These are phyloP conservation scores for Diplodus sargus DNA, from an alignment of 2,797 vertebrate genomes.

Conservation along the genomic window DNA sequence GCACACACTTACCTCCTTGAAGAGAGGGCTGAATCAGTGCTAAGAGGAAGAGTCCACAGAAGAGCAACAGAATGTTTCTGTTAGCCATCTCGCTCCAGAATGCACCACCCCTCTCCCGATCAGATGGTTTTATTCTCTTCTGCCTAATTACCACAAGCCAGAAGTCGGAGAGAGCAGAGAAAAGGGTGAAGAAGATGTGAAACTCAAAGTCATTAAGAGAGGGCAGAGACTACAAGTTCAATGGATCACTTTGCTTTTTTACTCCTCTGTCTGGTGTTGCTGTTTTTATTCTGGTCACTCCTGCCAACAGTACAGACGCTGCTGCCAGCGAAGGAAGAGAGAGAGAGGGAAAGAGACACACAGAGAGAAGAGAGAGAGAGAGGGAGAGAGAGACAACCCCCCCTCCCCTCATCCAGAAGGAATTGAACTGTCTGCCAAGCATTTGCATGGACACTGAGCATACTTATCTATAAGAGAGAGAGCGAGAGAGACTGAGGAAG, in stretches of 20 bases:
- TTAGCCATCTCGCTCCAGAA: slow-evolving; percentile 94
- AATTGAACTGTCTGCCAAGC: slow-evolving; percentile 84
- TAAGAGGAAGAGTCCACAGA: slow-evolving; percentile 89
- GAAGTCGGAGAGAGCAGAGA: slow-evolving; percentile 59
- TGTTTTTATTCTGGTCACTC: slow-evolving; percentile 91
- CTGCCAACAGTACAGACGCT: slow-evolving; percentile 88
- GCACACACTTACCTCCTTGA: slow-evolving; percentile 92
- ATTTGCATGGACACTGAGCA: slow-evolving; percentile 81
- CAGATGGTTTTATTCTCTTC: slow-evolving; percentile 95
- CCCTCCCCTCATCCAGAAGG: slow-evolving; percentile 78
- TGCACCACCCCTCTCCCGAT: slow-evolving; percentile 88
- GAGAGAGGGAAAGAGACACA: slow-evolving; percentile 54
- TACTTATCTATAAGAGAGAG: slow-evolving; percentile 74
- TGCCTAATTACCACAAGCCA: slow-evolving; percentile 89
- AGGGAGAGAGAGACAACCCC: slow-evolving; percentile 32
- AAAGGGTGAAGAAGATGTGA: slow-evolving; percentile 72
- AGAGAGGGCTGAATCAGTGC: slow-evolving; percentile 87
- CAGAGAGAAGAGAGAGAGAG: slow-evolving; percentile 57
- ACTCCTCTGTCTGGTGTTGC: slow-evolving; percentile 85
- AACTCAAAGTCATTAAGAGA: slow-evolving; percentile 89
- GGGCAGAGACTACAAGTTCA: slow-evolving; percentile 84
- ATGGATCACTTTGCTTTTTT: slow-evolving; percentile 86
- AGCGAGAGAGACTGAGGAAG: slow-evolving; percentile 56
- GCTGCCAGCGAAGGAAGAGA: slow-evolving; percentile 84
- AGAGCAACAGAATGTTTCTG: slow-evolving; percentile 88